Percentiles rank a stretch among this genome's conserved stretches.
These are phyloP conservation scores for Littorina saxatilis DNA, from an alignment of 1,140 invertebrate genomes.

Conservation along the genomic window DNA sequence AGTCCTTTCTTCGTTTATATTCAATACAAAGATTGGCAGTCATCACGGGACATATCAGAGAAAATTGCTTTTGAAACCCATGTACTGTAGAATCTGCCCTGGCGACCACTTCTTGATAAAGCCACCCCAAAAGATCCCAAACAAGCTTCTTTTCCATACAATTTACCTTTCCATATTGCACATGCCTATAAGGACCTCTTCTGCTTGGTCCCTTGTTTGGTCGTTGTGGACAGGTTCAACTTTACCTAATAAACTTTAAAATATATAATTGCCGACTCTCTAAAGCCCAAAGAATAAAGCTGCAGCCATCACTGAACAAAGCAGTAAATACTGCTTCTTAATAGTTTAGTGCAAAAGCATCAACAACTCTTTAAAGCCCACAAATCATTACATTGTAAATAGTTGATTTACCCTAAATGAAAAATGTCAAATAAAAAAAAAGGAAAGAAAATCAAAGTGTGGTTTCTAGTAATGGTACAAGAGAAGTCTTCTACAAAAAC, in stretches of 20 bases:
- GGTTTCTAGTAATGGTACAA: not conserved
- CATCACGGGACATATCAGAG: not conserved
- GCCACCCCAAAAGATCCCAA: not conserved
- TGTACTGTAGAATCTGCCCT: not conserved
- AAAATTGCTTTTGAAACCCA: conserved; percentile 6
- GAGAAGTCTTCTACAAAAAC: not conserved
- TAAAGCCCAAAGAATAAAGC: not conserved
- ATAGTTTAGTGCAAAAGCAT: not conserved
- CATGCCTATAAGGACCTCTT: not conserved
- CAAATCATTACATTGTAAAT: not conserved
- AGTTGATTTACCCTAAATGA: not conserved
- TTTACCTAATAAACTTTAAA: not conserved
- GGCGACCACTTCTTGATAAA: not conserved
- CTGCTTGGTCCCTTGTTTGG: not conserved
- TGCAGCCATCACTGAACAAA: not conserved
- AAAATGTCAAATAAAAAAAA: not conserved
- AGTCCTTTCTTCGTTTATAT: no score
- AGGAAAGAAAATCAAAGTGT: not conserved
- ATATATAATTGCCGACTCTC: not conserved
- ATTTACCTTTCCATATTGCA: not conserved
- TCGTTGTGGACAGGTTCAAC: no score
- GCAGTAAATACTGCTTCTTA: not conserved
- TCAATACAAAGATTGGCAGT: conserved; percentile 2
- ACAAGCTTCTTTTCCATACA: not conserved
- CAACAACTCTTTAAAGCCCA: not conserved